Base-by-base conservation (phyloP, 53 echinoderm and acorn worm genomes). In the Mesocentrotus franciscanus region DNA sequence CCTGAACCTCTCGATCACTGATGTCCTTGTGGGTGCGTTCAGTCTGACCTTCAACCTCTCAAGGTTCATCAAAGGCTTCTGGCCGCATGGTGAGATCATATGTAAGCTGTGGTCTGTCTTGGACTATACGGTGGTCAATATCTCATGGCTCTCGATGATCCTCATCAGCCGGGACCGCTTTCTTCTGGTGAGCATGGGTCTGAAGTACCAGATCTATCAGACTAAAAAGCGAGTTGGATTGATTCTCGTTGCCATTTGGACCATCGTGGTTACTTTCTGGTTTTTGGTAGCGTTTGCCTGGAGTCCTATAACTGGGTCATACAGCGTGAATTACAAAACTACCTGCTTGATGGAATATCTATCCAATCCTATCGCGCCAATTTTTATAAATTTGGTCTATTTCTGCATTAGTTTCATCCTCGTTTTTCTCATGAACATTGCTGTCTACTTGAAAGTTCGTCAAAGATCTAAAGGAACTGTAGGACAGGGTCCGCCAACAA, bases 91-190 rank as follows among this genome's bases (percentile, higher is more conserved):
- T 10, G 93, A 91, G 71, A 85, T 96, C 85, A 61, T 87, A 1
- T 98, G 98, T 85, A 97, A 98, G 33, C 56, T 98, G 13, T 98
- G 96, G 96, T 95, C 96, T 0, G 78, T 89, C 8, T 8, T 98
- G 79, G 98, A 98, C 95, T 97, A 97, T 79, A 74, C 96, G 1
- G 93, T 96, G 14, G 78, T 91, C 0, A 95, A 95, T 39, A 95
- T 96, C 62, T 96, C 98, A 9, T 95, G 96, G 57, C 78, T 96
- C 10, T 94, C 96, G 0, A 96, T 98, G 15, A 93, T 98, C 20
- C 97, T 96, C 76, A 98, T 98, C 95, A 98, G 98, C 71, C 94
- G 97, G 35, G 99, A 99, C 78, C 96, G 99, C 0, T 97, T 96
- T 90, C 97, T 97, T 95, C 97, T 99, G 42, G 90, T 99, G 49